phyloP scores from a whole-genome alignment of 2,797 vertebrate species.

The Diceros bicornis region DNA sequence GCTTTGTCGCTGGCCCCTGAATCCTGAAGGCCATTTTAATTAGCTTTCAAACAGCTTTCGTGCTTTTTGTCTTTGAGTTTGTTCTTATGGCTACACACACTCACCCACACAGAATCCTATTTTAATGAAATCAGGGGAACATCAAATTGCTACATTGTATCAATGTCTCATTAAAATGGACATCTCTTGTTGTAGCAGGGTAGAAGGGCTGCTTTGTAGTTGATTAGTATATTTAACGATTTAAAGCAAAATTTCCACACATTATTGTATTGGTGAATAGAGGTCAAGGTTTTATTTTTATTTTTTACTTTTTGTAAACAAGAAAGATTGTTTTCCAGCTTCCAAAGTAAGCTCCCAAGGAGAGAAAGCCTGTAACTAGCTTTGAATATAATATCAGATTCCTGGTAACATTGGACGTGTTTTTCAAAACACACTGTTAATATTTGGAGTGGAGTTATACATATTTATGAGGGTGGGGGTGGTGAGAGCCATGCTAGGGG shows the following conservation, averaged over 20 bases:
- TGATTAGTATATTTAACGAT: constrained; percentile 64
- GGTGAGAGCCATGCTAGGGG: not conserved
- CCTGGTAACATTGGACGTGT: constrained; percentile 31
- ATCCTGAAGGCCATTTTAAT: constrained; percentile 67
- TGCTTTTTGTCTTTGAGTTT: constrained; percentile 62
- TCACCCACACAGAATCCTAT: constrained; percentile 21
- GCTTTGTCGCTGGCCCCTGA: not conserved
- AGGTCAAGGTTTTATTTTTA: constrained; percentile 59
- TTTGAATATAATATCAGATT: constrained; percentile 14
- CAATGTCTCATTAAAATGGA: constrained; percentile 57
- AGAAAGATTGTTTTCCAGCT: constrained; percentile 39
- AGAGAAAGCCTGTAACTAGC: not conserved
- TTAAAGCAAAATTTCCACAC: constrained; percentile 55
- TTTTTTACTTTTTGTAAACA: constrained; percentile 3
- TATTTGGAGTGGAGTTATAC: constrained; percentile 56
- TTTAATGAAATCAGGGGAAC: constrained; percentile 72
- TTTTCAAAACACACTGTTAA: constrained; percentile 66
- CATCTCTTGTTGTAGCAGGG: not conserved
- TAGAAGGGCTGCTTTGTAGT: not conserved
- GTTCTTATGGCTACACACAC: not conserved
- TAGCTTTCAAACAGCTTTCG: constrained; percentile 39
- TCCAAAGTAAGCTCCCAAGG: not conserved
- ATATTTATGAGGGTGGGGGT: constrained; percentile 46
- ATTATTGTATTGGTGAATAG: not conserved
- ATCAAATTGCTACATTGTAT: not conserved